Evolutionary conservation across 2,797 vertebrate species (phyloP), one percentile per base, ranked within the genome.

Genomic region (Gymnodraco acuticeps): DNA sequence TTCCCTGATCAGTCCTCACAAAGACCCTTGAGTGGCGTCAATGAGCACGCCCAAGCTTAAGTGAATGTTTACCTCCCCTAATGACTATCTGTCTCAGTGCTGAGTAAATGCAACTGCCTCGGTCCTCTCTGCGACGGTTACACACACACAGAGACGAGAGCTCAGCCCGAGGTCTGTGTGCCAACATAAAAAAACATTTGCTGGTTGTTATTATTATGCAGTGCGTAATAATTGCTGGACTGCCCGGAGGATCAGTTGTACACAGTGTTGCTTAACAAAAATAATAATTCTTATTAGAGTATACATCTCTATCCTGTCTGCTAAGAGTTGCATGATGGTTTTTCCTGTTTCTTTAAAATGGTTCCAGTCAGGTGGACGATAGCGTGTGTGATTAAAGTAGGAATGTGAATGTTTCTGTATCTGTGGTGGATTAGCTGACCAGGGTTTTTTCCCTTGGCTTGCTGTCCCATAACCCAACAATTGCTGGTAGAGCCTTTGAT

Each of bases 41-140:
- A 90, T 92, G 85, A 90, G 84, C 88, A 86, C 71, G 73, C 88
- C 90, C 86, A 77, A 80, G 88, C 91, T 93, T 93, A 93, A 93
- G 91, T 89, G 93, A 93, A 93, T 93, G 91, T 94, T 94, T 94
- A 93, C 92, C 90, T 91, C 86, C 89, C 77, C 83, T 93, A 94
- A 94, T 95, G 93, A 94, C 89, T 92, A 85, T 87, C 92, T 92
- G 90, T 92, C 91, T 91, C 71, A 8, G 77, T 41, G 68, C 81
- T 86, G 91, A 92, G 89, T 90, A 91, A 92, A 92, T 67, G 83
- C 74, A 20, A 85, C 80, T 75, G 83, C 79, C 88, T 85, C 47
- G 20, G 50, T 82, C 68, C 73, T 79, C 77, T 60, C 73, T 27
- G 41, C 72, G 64, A 61, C 77, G 70, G 75, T 75, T 80, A 67